A percentile compares a stretch with the other conserved stretches of the same genome.
These are phyloP conservation scores for Pteruthius melanotis DNA, from an alignment of 2,113 vertebrate species.

Conservation along the genomic window DNA sequence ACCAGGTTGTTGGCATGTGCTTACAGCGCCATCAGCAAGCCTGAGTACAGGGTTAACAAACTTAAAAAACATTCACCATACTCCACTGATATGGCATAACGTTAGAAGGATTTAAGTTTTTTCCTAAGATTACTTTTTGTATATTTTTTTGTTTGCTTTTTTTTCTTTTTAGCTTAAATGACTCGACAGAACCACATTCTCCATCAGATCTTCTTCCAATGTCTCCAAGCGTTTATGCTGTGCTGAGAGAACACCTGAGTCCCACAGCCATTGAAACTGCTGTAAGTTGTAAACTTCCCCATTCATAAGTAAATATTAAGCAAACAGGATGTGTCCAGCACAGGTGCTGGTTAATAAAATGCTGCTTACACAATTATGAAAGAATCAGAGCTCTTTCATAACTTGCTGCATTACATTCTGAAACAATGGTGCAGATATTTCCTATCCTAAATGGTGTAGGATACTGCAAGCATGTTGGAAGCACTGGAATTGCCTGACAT, in stretches of 20 bases:
- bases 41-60: not conserved
- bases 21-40: not conserved
- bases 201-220: slow-evolving; percentile 90
- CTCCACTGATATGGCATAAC: not conserved
- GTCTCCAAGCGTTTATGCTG: slow-evolving; percentile 91
- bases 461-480: not conserved
- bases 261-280: slow-evolving; percentile 85
- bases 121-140: not conserved
- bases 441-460: not conserved
- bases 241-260: slow-evolving; percentile 88
- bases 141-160: not conserved
- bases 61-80: not conserved
- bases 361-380: not conserved
- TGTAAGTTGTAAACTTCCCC: slow-evolving; percentile 69
- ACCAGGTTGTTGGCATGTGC: not conserved
- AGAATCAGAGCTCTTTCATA: not conserved
- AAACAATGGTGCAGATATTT: not conserved
- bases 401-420: not conserved
- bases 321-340: not conserved
- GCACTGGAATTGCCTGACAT: not conserved
- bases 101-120: not conserved
- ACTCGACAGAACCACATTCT: slow-evolving; percentile 75
- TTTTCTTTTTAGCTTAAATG: slow-evolving; percentile 63
- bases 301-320: not conserved
- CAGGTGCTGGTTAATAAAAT: not conserved